phyloP scores from a whole-genome alignment of 2,113 vertebrate genomes.

The Chaetura pelagica region DNA sequence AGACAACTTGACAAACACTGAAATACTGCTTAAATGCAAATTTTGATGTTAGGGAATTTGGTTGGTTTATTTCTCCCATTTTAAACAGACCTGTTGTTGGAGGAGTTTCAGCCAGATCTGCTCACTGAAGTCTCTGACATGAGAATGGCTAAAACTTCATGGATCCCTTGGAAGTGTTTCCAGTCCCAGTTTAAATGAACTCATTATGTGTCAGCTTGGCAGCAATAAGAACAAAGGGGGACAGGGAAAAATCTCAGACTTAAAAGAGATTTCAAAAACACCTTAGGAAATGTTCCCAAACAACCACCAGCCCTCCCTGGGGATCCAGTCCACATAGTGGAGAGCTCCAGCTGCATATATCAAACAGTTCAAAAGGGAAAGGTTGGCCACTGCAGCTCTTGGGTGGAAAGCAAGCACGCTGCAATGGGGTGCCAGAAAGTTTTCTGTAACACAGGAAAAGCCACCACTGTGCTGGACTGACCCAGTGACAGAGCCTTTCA shows the following conservation, averaged over 20 bases:
- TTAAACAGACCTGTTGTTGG: not conserved
- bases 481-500: not conserved
- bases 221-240: not conserved
- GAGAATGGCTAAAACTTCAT: not conserved
- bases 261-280: conserved; percentile 54
- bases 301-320: conserved; percentile 13
- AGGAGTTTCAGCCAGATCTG: not conserved
- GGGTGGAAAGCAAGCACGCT: not conserved
- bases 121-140: not conserved
- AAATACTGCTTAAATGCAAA: not conserved
- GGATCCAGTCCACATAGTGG: not conserved
- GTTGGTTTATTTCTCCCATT: not conserved
- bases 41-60: not conserved
- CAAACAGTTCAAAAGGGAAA: not conserved
- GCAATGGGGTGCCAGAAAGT: not conserved
- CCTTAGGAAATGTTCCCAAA: conserved; percentile 51
- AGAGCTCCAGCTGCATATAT: not conserved
- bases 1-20: not conserved
- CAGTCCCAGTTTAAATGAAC: not conserved
- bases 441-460: not conserved
- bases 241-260: not conserved
- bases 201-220: conserved; percentile 29
- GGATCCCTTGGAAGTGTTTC: not conserved
- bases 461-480: not conserved
- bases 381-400: not conserved